These are phyloP conservation scores for Myathropa florea DNA, from an alignment of 2,888 invertebrate genomes.

Conservation along the genomic window DNA sequence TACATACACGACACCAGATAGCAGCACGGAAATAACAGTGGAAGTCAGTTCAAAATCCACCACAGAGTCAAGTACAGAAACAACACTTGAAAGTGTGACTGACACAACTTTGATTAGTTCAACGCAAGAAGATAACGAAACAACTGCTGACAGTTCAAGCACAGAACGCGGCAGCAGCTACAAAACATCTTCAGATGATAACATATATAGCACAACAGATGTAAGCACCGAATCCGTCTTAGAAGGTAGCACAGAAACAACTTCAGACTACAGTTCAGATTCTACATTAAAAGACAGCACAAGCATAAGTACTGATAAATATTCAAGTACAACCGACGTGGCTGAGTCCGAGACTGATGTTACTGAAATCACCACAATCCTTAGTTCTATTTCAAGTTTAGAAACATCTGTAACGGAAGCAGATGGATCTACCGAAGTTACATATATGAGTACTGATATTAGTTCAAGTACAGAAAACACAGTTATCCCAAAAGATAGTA, in stretches of 20 bases:
- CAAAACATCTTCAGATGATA: background rate
- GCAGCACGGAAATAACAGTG: constrained; percentile 20
- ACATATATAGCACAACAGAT: background rate
- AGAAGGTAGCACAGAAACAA: constrained; percentile 40
- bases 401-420: constrained; percentile 1
- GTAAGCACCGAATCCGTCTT: background rate
- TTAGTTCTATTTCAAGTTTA: background rate
- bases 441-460: background rate
- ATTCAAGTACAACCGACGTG: background rate
- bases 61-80: constrained; percentile 23
- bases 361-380: background rate
- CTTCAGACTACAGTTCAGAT: background rate
- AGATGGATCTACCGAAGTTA: background rate
- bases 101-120: background rate
- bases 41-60: background rate
- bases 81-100: background rate
- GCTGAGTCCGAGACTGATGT: background rate
- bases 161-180: background rate
- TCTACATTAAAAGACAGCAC: constrained; percentile 9
- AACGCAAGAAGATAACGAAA: background rate
- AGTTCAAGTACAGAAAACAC: background rate
- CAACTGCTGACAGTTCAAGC: background rate
- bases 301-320: background rate
- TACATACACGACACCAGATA: constrained; percentile 31
- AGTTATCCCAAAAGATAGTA: background rate